Evolutionary conservation across 1,140 invertebrate genomes (phyloP), one percentile per base, ranked within the genome.

Genomic region (Apis laboriosa): DNA sequence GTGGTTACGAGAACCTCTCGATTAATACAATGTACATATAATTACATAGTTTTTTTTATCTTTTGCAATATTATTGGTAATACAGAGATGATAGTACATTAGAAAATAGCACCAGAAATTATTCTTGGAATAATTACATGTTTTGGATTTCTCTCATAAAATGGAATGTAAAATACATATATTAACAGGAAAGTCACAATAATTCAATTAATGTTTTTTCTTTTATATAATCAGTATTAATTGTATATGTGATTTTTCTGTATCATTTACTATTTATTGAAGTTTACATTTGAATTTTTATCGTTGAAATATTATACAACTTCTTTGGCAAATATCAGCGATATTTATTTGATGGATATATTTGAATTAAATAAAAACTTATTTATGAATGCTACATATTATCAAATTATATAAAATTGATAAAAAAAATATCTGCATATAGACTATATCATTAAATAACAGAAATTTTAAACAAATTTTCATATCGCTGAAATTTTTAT

Each of bases 111-210:
- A 83, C 80, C 86, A 88, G 66, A 55, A 86, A 80, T 68, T 60
- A 86, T 76, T 83, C 56, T 80, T 68, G 61, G 72, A 86, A 53
- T 71, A 70, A 60, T 73, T 84, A 78, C 71, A 66, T 19, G 58
- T 80, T 75, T 90, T 51, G 28, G 58, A 84, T 68, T 68, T 84
- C 49, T 80, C 78, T 15, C 56, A 71, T 78, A 70, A 80, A 75
- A 63, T 83, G 86, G 88, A 85, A 89, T 89, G 88, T 89, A 85
- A 89, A 86, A 83, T 75, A 68, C 79, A 80, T 77, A 68, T 83
- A 80, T 77, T 28, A 51, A 73, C 75, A 76, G 77, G 73, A 87
- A 87, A 84, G 49, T 68, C 80, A 83, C 80, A 77, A 49, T 63
- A 24, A 71, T 67, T 63, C 72, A 61, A 74, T 75, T 61, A 79